Evolutionary conservation across 2,797 vertebrate genomes (phyloP).

Genomic region (Mastacembelus armatus): DNA sequence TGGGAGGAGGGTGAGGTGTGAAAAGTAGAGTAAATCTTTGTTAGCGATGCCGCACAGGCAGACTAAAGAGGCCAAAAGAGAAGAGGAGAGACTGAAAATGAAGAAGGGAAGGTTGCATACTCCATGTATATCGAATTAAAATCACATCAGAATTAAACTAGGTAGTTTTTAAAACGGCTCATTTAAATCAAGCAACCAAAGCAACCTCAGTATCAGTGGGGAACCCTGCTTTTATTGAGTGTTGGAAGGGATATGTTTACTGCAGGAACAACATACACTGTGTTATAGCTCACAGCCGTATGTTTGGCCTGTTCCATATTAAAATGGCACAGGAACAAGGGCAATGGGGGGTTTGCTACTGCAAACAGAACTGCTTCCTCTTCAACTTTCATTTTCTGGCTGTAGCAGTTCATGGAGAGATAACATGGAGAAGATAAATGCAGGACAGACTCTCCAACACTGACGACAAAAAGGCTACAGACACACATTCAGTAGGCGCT

Average conservation of each 20-base stretch:
- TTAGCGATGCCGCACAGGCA: too few relatives aligned
- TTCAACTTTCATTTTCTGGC: background rate
- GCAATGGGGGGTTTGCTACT: background rate
- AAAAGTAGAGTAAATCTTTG: background rate
- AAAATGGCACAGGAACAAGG: constrained; percentile 8
- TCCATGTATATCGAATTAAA: background rate
- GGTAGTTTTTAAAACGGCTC: too few relatives aligned
- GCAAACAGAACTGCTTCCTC: constrained; percentile 27
- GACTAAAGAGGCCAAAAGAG: too few relatives aligned
- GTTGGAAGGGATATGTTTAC: background rate
- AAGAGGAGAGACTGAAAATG: too few relatives aligned
- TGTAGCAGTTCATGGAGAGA: constrained; percentile 2
- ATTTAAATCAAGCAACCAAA: background rate
- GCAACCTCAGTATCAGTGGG: background rate
- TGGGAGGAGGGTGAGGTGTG: background rate
- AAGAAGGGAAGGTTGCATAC: background rate
- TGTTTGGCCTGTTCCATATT: constrained; percentile 23
- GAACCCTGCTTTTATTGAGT: background rate
- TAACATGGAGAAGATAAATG: constrained; percentile 15
- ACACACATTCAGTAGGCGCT: background rate
- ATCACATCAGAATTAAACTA: too few relatives aligned
- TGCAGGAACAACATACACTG: background rate
- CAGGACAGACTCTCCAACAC: constrained; percentile 26
- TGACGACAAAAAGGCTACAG: background rate
- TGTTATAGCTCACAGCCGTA: constrained; percentile 5